phyloP scores from a whole-genome alignment of 2,888 invertebrate species.

The Spicauda simplicius region DNA sequence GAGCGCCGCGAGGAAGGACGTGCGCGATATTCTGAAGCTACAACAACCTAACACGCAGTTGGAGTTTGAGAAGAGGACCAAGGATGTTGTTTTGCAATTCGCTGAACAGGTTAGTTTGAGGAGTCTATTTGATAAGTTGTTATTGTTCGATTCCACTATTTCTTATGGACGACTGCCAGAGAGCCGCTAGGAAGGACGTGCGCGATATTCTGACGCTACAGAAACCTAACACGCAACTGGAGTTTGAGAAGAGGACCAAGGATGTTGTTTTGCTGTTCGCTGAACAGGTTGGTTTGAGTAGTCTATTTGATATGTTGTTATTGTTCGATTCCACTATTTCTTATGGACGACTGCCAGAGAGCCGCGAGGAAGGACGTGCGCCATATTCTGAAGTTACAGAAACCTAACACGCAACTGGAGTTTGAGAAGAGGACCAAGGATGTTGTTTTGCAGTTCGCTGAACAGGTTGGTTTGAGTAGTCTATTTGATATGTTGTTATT shows the following conservation, averaged over 20 bases:
- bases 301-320: too few species aligned
- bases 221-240: constrained; percentile 93
- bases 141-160: too few species aligned
- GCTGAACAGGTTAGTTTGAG: constrained; percentile 90
- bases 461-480: constrained; percentile 86
- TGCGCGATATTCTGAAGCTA: constrained; percentile 94
- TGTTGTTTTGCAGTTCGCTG: constrained; percentile 96
- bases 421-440: constrained; percentile 96
- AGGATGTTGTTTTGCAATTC: constrained; percentile 96
- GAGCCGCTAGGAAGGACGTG: constrained; percentile 94
- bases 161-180: constrained; percentile 92
- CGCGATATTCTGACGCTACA: constrained; percentile 96
- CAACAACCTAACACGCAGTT: constrained; percentile 95
- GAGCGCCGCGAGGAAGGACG: constrained; percentile 94
- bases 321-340: too few species aligned
- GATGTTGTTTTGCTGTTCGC: constrained; percentile 97
- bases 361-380: constrained; percentile 95
- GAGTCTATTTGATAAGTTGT: too few species aligned
- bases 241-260: constrained; percentile 96
- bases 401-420: constrained; percentile 94
- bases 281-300: constrained; percentile 87
- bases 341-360: constrained; percentile 93
- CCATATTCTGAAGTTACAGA: constrained; percentile 95
- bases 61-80: constrained; percentile 96
- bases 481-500: too few species aligned